Conservation (phyloP, 2,113 vertebrate species). For the Nothoprocta perdicaria region DNA sequence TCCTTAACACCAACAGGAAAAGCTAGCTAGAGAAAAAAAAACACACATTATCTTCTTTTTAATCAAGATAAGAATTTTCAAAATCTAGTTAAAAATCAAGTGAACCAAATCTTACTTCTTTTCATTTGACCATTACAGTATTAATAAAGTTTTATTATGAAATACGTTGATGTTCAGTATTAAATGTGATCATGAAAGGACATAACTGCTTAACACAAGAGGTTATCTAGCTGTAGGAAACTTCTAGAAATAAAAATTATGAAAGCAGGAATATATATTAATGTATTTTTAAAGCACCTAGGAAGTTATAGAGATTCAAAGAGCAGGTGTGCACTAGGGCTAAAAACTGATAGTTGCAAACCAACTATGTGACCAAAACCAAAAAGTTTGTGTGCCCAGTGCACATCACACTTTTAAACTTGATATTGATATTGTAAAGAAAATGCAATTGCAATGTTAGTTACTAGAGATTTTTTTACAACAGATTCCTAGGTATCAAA, state of each 20-base stretch:
- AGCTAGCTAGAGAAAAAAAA: not conserved
- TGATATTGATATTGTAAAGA: not conserved
- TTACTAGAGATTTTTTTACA: not conserved
- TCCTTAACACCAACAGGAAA: not conserved
- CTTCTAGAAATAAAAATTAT: not conserved
- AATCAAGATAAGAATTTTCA: not conserved
- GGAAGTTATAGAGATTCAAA: not conserved
- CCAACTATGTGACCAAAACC: not conserved
- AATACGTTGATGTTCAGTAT: not conserved
- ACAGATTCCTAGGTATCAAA: not conserved
- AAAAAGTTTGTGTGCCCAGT: not conserved
- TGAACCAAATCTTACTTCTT: not conserved
- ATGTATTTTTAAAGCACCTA: not conserved
- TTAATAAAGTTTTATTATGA: not conserved
- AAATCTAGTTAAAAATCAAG: not conserved
- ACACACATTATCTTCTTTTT: not conserved
- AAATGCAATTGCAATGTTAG: not conserved
- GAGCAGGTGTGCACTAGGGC: not conserved
- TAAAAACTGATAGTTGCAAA: not conserved
- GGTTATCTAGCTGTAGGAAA: not conserved
- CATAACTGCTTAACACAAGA: not conserved
- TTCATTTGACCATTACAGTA: not conserved
- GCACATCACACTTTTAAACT: not conserved
- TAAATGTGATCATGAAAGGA: not conserved
- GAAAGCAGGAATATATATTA: not conserved